Evolutionary conservation across 2,888 invertebrate species (phyloP).

Genomic region (Sussaba pulchella): DNA sequence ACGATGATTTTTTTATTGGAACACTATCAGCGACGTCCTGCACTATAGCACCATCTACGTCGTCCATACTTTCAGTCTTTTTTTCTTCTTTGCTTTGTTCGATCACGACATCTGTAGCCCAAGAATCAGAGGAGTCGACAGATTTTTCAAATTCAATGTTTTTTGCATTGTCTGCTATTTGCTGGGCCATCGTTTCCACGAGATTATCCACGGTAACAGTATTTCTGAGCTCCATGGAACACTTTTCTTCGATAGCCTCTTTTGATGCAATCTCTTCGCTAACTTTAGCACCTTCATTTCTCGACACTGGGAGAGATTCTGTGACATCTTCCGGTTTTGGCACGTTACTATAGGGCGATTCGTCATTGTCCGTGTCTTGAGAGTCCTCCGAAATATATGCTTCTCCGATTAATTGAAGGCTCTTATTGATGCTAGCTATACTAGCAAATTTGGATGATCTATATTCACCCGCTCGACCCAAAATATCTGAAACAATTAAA

Average conservation of each 20-base stretch:
- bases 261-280: slow-evolving; percentile 2
- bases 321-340: slow-evolving; percentile 46
- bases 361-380: slow-evolving; percentile 69
- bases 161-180: slow-evolving; percentile 3
- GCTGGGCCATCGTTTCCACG: not conserved
- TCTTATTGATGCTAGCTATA: slow-evolving; percentile 69
- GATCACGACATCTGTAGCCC: slow-evolving; percentile 17
- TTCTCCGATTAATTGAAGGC: slow-evolving; percentile 77
- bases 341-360: slow-evolving; percentile 17
- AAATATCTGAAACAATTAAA: slow-evolving; percentile 60
- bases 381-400: slow-evolving; percentile 79
- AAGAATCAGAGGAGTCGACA: slow-evolving; percentile 50
- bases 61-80: slow-evolving; percentile 41
- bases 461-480: slow-evolving; percentile 1
- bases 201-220: not conserved
- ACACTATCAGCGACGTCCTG: slow-evolving; percentile 35
- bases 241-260: not conserved
- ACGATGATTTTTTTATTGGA: slow-evolving; percentile 1
- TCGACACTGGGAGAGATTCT: slow-evolving; percentile 24
- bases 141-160: slow-evolving; percentile 19
- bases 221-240: not conserved
- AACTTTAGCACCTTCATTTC: slow-evolving; percentile 7
- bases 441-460: slow-evolving; percentile 30
- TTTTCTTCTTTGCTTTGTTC: not conserved
- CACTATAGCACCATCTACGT: slow-evolving; percentile 14